Evolutionary conservation across 2,888 invertebrate genomes (phyloP).

Genomic region (Platypus cylindrus): DNA sequence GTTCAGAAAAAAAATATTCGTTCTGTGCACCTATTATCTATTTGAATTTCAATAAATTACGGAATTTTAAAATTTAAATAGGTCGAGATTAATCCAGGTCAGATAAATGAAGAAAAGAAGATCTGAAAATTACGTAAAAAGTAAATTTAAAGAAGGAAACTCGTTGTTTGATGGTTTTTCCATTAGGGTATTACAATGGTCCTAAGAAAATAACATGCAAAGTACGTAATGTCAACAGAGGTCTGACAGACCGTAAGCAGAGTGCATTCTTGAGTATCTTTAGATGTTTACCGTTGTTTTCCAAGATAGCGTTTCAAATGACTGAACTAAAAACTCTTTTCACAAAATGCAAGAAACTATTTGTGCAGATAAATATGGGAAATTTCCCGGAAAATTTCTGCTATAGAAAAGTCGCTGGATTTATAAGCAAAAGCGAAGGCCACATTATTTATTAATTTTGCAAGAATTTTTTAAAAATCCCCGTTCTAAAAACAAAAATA

Average conservation of each 20-base stretch:
- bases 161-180: slow-evolving; percentile 15
- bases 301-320: slow-evolving; percentile 15
- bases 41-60: too few relatives aligned
- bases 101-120: slow-evolving; percentile 2
- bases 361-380: slow-evolving; percentile 1
- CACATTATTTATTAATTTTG: too few relatives aligned
- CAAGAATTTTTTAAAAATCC: too few relatives aligned
- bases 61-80: too few relatives aligned
- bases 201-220: slow-evolving; percentile 16
- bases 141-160: slow-evolving; percentile 16
- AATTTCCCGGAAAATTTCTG: too few relatives aligned
- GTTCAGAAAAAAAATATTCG: too few relatives aligned
- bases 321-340: slow-evolving; percentile 12
- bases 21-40: too few relatives aligned
- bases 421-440: too few relatives aligned
- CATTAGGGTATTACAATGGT: slow-evolving; percentile 16
- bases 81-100: too few relatives aligned
- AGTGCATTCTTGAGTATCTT: slow-evolving; percentile 12
- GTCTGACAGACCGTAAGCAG: slow-evolving; percentile 13
- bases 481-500: too few relatives aligned
- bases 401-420: too few relatives aligned
- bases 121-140: slow-evolving; percentile 8
- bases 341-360: slow-evolving; percentile 13
- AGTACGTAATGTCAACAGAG: slow-evolving; percentile 19
- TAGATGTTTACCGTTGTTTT: slow-evolving; percentile 15